Base-by-base conservation (phyloP, 2,797 vertebrate species). In the Melanotaenia pygmaea region DNA sequence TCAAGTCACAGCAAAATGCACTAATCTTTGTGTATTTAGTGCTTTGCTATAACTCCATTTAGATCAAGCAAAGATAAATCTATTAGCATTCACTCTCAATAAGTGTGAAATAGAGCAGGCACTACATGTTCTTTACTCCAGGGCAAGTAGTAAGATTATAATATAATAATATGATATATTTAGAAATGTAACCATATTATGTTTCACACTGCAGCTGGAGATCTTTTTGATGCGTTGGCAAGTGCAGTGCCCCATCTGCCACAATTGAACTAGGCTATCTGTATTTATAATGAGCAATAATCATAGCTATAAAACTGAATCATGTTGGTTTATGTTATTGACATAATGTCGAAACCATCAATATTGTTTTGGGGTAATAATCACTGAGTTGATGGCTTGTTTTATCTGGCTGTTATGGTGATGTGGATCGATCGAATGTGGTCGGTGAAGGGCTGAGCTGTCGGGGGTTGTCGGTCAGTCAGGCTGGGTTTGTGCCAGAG, bases 61-160 rank as follows among this genome's bases (percentile, higher is more conserved):
- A 74, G 67, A 67, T 63, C 60, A 78, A 45, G 35, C 26, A 53
- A 59, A 28, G 4, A 54, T 12, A 65, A 69, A 38, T 35, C 51
- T 12, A 43, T 62, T 43, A 79, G 47, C 65, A 59, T 79, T 90
- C 81, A 79, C 30, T 59, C 40, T 80, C 77, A 83, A 84, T 86
- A 54, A 85, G 20, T 11, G 1, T 18, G 77, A 90, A 76, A 75
- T 16, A 78, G 70, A 90, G 51, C 88, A 88, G 88, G 80, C 75
- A 54, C 54, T 73, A 65, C 88, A 89, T 86, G 79, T 75, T 54
- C 57, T 74, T 65, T 72, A 71, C 86, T 81, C 50, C 79, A 62
- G 72, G 69, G 24, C 51, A 75, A 50, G 51, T 43, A 63, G 66
- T 43, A 63, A 57, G 47, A 74, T 75, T 56, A 74, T 67, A 26